Percentiles rank a stretch among this genome's conserved stretches.
Evolutionary conservation across 2,113 vertebrate species (phyloP).

Genomic region (Rhinoptilus africanus): DNA sequence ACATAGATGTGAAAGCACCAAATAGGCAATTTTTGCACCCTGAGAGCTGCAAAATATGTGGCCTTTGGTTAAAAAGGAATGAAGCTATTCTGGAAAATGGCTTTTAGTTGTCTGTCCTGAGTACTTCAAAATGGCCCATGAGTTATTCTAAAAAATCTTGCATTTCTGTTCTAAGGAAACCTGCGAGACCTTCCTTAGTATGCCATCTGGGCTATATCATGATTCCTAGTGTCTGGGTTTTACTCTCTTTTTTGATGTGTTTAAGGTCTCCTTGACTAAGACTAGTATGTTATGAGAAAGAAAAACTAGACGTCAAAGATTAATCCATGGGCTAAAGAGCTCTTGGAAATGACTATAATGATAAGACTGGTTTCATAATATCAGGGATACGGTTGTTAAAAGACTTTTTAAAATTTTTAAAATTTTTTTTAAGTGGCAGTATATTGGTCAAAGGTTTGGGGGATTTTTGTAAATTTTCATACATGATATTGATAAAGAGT

Average conservation of each 20-base stretch:
- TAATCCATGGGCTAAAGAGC: neutral
- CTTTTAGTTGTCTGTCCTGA: neutral
- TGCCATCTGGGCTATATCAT: fast-evolving
- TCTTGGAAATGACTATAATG: neutral
- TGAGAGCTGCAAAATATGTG: neutral
- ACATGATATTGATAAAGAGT: neutral
- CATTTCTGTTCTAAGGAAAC: neutral
- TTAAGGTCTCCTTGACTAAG: neutral
- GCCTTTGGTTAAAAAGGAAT: neutral
- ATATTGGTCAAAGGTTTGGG: neutral
- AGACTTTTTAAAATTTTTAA: neutral
- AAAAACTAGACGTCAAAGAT: neutral
- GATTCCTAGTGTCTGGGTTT: neutral
- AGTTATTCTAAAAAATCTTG: neutral
- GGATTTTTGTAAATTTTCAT: neutral
- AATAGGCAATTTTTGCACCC: neutral
- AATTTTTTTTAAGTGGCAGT: neutral
- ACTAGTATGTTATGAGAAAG: neutral
- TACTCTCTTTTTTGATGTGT: neutral
- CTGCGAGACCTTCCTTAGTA: fast-evolving
- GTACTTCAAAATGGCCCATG: neutral
- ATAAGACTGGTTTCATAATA: neutral
- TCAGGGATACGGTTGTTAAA: neutral
- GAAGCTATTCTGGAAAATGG: neutral
- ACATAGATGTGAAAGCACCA: neutral